Percentiles rank a stretch among this genome's conserved stretches.
Evolutionary conservation across 30 jellyfish, hydroid and myxozoan species (phyloP).

Genomic region (Aurelia sp.): DNA sequence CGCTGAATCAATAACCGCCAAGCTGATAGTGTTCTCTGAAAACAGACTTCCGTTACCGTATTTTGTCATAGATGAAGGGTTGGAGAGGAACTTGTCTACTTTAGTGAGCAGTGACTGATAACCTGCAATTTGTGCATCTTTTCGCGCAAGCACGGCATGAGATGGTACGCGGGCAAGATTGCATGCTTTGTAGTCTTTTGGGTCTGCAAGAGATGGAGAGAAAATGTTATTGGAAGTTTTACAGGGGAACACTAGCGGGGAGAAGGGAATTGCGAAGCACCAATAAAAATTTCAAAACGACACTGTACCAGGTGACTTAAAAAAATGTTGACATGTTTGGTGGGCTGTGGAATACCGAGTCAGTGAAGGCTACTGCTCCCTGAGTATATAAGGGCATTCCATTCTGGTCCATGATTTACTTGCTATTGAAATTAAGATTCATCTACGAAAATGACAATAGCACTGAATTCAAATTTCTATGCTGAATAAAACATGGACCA

Average conservation of each 20-base stretch:
- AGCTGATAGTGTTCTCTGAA: slow-evolving; percentile 28
- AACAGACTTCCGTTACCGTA: slow-evolving; percentile 33
- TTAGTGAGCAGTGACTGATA: slow-evolving; percentile 10
- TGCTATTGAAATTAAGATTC: too few relatives aligned
- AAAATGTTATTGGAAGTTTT: not conserved
- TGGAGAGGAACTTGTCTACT: slow-evolving; percentile 12
- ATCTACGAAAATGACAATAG: too few relatives aligned
- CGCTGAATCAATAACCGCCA: slow-evolving; percentile 17
- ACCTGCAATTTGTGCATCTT: slow-evolving; percentile 22
- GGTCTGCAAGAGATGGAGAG: slow-evolving; percentile 13
- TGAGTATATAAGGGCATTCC: too few relatives aligned
- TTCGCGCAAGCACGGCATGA: slow-evolving; percentile 41
- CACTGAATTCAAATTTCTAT: too few relatives aligned
- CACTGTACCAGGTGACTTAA: too few relatives aligned
- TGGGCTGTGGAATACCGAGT: too few relatives aligned
- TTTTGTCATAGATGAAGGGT: not conserved
- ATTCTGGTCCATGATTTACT: too few relatives aligned
- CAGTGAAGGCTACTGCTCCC: too few relatives aligned
- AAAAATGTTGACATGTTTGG: too few relatives aligned
- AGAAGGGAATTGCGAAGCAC: too few relatives aligned
- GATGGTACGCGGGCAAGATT: slow-evolving; percentile 58
- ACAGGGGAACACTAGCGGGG: not conserved
- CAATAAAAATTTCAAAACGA: not conserved
- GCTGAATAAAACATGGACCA: too few relatives aligned
- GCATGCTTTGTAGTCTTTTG: slow-evolving; percentile 28